Conservation (phyloP, 1,140 invertebrate species). For the Zaprionus capensis region DNA sequence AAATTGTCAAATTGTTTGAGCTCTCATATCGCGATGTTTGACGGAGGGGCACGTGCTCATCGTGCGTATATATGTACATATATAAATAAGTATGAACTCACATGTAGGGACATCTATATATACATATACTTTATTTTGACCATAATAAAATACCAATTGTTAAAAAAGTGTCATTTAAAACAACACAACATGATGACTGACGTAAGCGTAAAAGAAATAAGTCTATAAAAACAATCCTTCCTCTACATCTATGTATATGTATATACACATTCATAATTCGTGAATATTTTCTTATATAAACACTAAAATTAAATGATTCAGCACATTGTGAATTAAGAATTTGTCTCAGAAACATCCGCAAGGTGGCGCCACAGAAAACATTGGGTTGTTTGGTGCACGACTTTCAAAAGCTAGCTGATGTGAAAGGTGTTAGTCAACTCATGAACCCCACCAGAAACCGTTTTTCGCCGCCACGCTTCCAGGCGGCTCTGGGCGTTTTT, state of each 20-base stretch:
- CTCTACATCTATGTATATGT: too few relatives aligned
- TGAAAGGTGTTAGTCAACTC: neutral
- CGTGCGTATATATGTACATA: slow-evolving; percentile 14
- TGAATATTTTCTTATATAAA: too few relatives aligned
- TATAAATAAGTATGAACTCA: neutral
- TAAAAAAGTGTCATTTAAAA: too few relatives aligned
- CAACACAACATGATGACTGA: too few relatives aligned
- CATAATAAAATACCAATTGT: too few relatives aligned
- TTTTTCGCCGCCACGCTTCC: too few relatives aligned
- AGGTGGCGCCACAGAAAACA: neutral
- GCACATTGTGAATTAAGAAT: neutral
- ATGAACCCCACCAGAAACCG: neutral
- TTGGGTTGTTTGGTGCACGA: neutral
- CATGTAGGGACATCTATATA: neutral
- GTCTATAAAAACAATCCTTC: too few relatives aligned
- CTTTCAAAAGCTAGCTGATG: slow-evolving; percentile 8
- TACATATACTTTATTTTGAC: neutral
- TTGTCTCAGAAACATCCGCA: neutral
- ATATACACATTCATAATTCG: too few relatives aligned
- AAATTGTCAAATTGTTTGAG: slow-evolving; percentile 82
- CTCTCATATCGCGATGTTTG: slow-evolving; percentile 64
- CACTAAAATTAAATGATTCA: neutral
- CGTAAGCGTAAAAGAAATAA: too few relatives aligned
- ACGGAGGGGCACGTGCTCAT: slow-evolving; percentile 63
- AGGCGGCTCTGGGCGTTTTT: too few relatives aligned